Base-by-base conservation (phyloP, 1,140 invertebrate species). In the Brachionus asplanchnoidis region DNA sequence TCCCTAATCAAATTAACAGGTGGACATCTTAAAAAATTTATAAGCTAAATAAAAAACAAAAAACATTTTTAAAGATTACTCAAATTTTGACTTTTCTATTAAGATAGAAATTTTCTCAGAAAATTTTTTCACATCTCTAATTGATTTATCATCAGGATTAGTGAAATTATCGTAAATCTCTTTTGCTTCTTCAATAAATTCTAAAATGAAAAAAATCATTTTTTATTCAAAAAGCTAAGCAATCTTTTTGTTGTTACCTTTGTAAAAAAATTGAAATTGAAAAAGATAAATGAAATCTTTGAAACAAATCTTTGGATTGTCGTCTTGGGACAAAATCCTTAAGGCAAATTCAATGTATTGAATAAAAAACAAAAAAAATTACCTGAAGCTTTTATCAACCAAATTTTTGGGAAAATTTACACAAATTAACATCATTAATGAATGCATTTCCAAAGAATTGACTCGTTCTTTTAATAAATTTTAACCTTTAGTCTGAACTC, bases 231-330 rank as follows among this genome's bases (percentile, higher is more conserved):
- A n/a, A 36, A 36, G 0, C 7, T 36, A 36, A 36, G 6, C 0
- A 36, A 36, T 36, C 5, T 7, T 36, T 7, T 36, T 36, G 32
- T 36, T 36, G 2, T 20, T 73, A 90, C 89, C 89, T 87, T 90
- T 87, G 87, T 88, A 90, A 85, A 87, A 90, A 85, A 89, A 89
- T 85, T 89, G 88, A 20, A 88, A 86, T 87, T 90, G 89, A 82
- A 90, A 90, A 46, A 89, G 87, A 86, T 89, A 90, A 68, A 90
- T 87, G 84, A 90, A 90, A 86, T 89, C 88, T 75, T 87, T 84
- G 84, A 90, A 90, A 12, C 87, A 88, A 9, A 89, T 88, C 14
- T 44, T 50, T 28, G 53, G 32, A 42, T 66, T 40, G 1, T 82
- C 79, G 8, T 44, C 53, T 60, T 26, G 36, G 3, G 73, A 77